Evolutionary conservation across 2,888 invertebrate genomes (phyloP).

Genomic region (Leistus spinibarbis): DNA sequence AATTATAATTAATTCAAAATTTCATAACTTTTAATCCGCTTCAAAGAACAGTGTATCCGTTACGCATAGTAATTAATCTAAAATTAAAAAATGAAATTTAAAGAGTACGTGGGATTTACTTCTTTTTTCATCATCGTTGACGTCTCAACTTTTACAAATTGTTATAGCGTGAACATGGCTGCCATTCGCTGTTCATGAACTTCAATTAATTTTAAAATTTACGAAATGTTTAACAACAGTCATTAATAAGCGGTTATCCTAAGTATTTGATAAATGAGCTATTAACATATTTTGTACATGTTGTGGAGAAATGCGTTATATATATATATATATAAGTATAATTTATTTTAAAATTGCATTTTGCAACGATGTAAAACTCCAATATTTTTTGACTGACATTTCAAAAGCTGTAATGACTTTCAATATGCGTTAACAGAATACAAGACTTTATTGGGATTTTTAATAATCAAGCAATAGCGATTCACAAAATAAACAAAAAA

Average conservation of each 20-base stretch:
- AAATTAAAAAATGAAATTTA: slow-evolving; percentile 34
- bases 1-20: slow-evolving; percentile 36
- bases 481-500: too few species aligned
- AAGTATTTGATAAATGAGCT: slow-evolving; percentile 35
- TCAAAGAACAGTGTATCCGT: slow-evolving; percentile 29
- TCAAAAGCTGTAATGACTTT: not conserved
- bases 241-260: slow-evolving; percentile 25
- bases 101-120: slow-evolving; percentile 24
- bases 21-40: slow-evolving; percentile 36
- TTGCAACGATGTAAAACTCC: not conserved
- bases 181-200: not conserved
- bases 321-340: not conserved
- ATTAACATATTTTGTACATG: not conserved
- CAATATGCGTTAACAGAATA: not conserved
- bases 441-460: too few species aligned
- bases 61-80: slow-evolving; percentile 36
- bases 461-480: too few species aligned
- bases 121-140: slow-evolving; percentile 20
- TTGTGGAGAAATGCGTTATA: not conserved
- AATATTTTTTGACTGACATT: not conserved
- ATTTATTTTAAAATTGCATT: not conserved
- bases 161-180: not conserved
- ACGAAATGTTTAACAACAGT: slow-evolving; percentile 25
- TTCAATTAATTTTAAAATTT: slow-evolving; percentile 34
- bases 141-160: slow-evolving; percentile 17